Evolutionary conservation across 2,113 vertebrate species (phyloP).

Genomic region (Syngnathus typhle): DNA sequence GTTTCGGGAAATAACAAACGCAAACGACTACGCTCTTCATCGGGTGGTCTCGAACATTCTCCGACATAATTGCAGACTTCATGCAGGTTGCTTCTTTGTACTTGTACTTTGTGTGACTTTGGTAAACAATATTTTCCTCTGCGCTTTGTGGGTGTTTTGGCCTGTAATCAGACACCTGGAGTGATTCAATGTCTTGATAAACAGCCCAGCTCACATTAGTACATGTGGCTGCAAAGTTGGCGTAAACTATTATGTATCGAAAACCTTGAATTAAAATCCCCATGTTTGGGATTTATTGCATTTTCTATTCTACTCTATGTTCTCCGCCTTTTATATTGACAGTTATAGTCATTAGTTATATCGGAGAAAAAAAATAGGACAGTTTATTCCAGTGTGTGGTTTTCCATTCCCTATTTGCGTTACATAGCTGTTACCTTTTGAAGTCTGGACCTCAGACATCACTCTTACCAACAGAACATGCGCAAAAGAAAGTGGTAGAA

Average conservation of each 20-base stretch:
- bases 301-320: slow-evolving; percentile 7
- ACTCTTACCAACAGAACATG: slow-evolving; percentile 62
- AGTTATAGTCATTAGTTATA: not conserved
- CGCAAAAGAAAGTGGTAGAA: slow-evolving; percentile 18
- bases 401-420: not conserved
- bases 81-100: not conserved
- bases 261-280: not conserved
- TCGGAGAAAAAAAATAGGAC: not conserved
- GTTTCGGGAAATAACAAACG: slow-evolving; percentile 7
- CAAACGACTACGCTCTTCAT: slow-evolving; percentile 6
- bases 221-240: slow-evolving; percentile 9
- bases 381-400: not conserved
- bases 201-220: slow-evolving; percentile 17
- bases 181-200: slow-evolving; percentile 23
- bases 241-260: not conserved
- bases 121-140: slow-evolving; percentile 5
- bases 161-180: slow-evolving; percentile 1
- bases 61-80: slow-evolving; percentile 3
- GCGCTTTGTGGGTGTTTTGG: slow-evolving; percentile 3
- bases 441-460: slow-evolving; percentile 62
- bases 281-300: slow-evolving; percentile 17
- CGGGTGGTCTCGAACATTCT: not conserved
- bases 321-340: not conserved
- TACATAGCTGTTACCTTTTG: slow-evolving; percentile 56
- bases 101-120: not conserved